phyloP scores from a whole-genome alignment of 2,113 vertebrate genomes.

The Anhinga rufa region DNA sequence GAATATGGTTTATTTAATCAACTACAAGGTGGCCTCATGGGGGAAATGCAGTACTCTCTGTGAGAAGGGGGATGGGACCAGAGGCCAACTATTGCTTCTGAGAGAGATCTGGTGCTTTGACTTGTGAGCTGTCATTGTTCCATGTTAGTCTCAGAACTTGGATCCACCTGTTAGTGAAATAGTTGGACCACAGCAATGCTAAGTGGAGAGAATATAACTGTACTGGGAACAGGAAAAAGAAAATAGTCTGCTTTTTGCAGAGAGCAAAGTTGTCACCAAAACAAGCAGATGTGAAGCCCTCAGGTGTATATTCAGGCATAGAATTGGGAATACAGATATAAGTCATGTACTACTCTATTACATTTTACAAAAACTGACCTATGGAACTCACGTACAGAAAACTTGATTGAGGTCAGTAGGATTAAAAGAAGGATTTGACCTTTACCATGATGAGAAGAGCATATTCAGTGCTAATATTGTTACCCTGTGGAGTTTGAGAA shows the following conservation, averaged over 20 bases:
- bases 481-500: neutral
- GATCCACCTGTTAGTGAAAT: neutral
- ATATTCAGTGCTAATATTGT: neutral
- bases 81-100: neutral
- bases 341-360: neutral
- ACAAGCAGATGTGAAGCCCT: neutral
- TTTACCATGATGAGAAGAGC: neutral
- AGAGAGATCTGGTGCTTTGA: neutral
- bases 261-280: neutral
- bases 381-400: neutral
- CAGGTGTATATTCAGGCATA: neutral
- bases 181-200: neutral
- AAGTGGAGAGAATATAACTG: neutral
- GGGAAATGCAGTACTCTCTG: neutral
- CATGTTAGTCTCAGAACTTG: neutral
- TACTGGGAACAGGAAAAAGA: neutral
- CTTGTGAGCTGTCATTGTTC: neutral
- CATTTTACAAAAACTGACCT: neutral
- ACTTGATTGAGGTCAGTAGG: neutral
- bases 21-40: neutral
- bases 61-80: neutral
- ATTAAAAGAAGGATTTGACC: neutral
- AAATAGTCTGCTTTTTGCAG: neutral
- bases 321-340: neutral
- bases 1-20: neutral